phyloP scores from a whole-genome alignment of 2,113 vertebrate species.

The Psittacula cyanocephala region DNA sequence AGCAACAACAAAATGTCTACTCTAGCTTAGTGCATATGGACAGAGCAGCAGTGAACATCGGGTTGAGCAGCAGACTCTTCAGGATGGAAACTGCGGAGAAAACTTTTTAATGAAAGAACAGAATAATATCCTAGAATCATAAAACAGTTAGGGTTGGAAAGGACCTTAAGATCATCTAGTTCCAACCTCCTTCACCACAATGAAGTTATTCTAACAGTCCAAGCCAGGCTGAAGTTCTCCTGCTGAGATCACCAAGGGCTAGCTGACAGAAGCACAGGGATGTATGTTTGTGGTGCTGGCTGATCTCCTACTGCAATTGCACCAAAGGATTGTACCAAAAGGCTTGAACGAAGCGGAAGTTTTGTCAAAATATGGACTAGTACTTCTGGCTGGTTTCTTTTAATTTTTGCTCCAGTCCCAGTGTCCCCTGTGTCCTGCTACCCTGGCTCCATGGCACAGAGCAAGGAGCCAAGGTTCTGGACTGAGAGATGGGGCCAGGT shows the following conservation, averaged over 20 bases:
- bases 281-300: not conserved
- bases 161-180: not conserved
- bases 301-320: not conserved
- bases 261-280: not conserved
- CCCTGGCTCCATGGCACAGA: not conserved
- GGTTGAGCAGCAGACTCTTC: not conserved
- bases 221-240: not conserved
- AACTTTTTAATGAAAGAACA: not conserved
- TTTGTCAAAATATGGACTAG: slow-evolving; percentile 37
- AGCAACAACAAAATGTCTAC: not conserved
- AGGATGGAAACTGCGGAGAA: not conserved
- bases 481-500: not conserved
- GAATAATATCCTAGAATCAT: not conserved
- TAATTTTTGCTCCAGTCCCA: not conserved
- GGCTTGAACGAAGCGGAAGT: not conserved
- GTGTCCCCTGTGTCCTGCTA: not conserved
- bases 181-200: not conserved
- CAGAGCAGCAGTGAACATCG: not conserved
- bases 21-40: not conserved
- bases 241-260: rapidly evolving
- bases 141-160: not conserved
- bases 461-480: not conserved
- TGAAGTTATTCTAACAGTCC: not conserved
- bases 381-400: slow-evolving; percentile 18
- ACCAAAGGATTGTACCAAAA: rapidly evolving